Conservation (phyloP, 2,888 invertebrate species). For the Gastracanthus pulcherrimus region DNA sequence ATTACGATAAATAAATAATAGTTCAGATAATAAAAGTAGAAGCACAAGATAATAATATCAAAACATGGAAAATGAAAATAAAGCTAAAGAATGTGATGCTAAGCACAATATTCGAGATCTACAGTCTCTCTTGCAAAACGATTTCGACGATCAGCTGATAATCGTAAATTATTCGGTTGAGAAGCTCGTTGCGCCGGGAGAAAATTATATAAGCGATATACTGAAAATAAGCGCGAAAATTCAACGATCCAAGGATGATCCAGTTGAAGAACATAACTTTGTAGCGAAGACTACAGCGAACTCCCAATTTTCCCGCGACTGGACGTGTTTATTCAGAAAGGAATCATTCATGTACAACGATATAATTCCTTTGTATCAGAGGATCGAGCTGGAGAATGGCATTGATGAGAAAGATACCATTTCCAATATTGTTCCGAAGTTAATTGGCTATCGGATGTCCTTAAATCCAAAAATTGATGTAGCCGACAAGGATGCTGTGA, state of each 20-base stretch:
- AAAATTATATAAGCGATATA: constrained; percentile 83
- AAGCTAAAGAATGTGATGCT: not conserved
- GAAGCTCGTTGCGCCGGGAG: constrained; percentile 78
- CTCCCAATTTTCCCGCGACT: constrained; percentile 80
- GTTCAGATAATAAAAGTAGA: too few relatives aligned
- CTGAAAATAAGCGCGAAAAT: constrained; percentile 71
- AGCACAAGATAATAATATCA: not conserved
- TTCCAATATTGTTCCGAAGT: constrained; percentile 78
- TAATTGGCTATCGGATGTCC: constrained; percentile 79
- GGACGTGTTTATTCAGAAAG: constrained; percentile 80
- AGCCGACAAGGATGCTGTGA: constrained; percentile 80
- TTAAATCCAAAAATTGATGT: constrained; percentile 75
- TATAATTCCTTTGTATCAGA: constrained; percentile 78
- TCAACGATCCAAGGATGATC: constrained; percentile 53
- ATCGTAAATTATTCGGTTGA: constrained; percentile 62
- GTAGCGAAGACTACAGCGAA: constrained; percentile 76
- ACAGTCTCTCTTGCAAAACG: not conserved
- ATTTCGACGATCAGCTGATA: constrained; percentile 55
- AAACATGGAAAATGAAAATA: not conserved
- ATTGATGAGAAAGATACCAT: constrained; percentile 76
- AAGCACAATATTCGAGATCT: not conserved
- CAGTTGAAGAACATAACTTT: constrained; percentile 70
- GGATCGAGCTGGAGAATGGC: constrained; percentile 70
- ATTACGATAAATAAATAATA: too few relatives aligned
- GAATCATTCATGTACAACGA: constrained; percentile 80